Base-by-base conservation (phyloP, 2,113 vertebrate species). In the Gyps fulvus region DNA sequence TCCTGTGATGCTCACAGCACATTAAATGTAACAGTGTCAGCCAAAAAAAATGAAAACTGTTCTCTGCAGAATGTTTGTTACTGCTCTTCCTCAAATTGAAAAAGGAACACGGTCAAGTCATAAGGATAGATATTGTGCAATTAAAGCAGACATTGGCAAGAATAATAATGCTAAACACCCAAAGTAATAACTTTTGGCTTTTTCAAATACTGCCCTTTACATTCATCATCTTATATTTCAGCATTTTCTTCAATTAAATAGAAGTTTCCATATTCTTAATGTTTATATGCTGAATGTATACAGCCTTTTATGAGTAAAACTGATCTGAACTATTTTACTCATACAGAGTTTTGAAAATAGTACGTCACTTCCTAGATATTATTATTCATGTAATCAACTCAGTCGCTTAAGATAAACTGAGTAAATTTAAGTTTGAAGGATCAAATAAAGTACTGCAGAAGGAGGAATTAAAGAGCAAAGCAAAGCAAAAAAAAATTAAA, bases 401-500 rank as follows among this genome's bases (percentile, higher is more conserved):
- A 22, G 16, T 38, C 32, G 54, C 62, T 80, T 81, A 23, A 79
- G n/a, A 67, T 11, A 71, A 69, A 82, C 20, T 20, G 7, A 83
- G 52, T 66, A 73, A 72, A 73, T 90, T 34, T 58, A 82, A 87
- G 65, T 95, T 97, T 96, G 94, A 98, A 97, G 97, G 96, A 96
- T 97, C 94, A 71, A 94, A 96, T 92, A 94, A 97, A 95, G 91
- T 96, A 96, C 67, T 86, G 58, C 34, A 95, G 36, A 42, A 92
- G 50, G 36, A 76, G 63, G 50, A 88, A 87, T 40, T 89, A 76
- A 83, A 76, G 83, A 78, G 87, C 57, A 92, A 92, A 93, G 65
- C 34, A 90, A 96, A 92, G 31, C 12, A 20, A 23, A 73, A 55
- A 31, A n/a, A 21, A 34, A 67, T 29, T 82, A 61, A 38, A 92